Percentiles rank a stretch among this genome's conserved stretches.
Evolutionary conservation across 1,140 invertebrate genomes (phyloP).

Genomic region (Papilio polyxenes): DNA sequence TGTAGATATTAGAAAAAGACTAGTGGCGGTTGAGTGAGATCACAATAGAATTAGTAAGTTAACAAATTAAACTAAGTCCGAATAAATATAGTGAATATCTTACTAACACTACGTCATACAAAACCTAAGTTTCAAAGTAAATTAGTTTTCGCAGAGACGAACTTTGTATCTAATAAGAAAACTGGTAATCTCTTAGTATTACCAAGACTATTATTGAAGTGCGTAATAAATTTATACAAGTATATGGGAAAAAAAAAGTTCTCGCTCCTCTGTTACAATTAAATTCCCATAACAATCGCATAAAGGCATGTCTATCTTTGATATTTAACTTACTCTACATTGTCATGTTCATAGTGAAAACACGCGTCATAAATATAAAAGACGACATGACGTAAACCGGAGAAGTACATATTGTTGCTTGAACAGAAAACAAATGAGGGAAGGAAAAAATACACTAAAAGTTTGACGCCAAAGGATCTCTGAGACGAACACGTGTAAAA

Average conservation of each 20-base stretch:
- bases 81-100: not conserved
- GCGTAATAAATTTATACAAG: not conserved
- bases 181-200: not conserved
- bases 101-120: not conserved
- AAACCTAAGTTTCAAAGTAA: not conserved
- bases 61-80: slow-evolving; percentile 49
- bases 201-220: slow-evolving; percentile 1
- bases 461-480: not conserved
- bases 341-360: not conserved
- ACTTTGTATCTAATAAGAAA: not conserved
- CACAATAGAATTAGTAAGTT: too few species aligned
- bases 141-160: not conserved
- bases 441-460: not conserved
- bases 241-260: not conserved
- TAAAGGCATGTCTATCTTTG: not conserved
- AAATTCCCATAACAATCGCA: not conserved
- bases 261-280: not conserved
- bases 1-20: too few species aligned
- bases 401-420: not conserved
- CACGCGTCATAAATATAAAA: not conserved
- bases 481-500: not conserved
- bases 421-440: not conserved
- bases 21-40: too few species aligned
- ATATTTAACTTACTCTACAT: not conserved
- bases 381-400: not conserved